Conservation (phyloP, 2,888 invertebrate species). For the Petrolisthes cinctipes region DNA sequence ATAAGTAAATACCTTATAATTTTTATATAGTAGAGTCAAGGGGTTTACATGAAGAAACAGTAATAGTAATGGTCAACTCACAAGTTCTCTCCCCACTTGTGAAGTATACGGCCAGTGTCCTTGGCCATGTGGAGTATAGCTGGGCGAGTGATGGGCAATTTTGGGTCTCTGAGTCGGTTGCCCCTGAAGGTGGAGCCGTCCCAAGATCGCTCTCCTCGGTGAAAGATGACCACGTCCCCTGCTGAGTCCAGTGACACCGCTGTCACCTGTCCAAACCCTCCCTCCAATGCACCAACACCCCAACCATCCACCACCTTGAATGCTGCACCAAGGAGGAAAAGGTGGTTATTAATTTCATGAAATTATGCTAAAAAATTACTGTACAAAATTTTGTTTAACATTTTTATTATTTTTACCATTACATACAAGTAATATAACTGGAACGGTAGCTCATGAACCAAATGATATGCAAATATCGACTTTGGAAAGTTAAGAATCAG, state of each 20-base stretch:
- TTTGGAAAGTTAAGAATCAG: too few species aligned
- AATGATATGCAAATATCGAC: too few species aligned
- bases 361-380: too few species aligned
- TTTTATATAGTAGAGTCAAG: too few species aligned
- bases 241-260: slow-evolving; percentile 64
- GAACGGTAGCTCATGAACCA: too few species aligned
- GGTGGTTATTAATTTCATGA: too few species aligned
- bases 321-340: slow-evolving; percentile 5
- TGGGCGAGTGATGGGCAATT: slow-evolving; percentile 35
- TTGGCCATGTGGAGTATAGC: slow-evolving; percentile 53
- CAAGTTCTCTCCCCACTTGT: slow-evolving; percentile 61
- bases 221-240: slow-evolving; percentile 67
- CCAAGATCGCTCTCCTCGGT: slow-evolving; percentile 67
- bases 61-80: slow-evolving; percentile 32
- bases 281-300: slow-evolving; percentile 22
- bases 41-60: too few species aligned
- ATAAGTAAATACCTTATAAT: too few species aligned
- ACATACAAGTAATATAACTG: too few species aligned
- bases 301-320: slow-evolving; percentile 33
- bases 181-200: slow-evolving; percentile 64
- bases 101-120: slow-evolving; percentile 43
- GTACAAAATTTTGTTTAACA: too few species aligned
- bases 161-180: slow-evolving; percentile 21
- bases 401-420: too few species aligned
- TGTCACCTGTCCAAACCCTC: slow-evolving; percentile 67